Evolutionary conservation across 2,888 invertebrate genomes (phyloP), one percentile per base, ranked within the genome.

Genomic region (Electrophaes corylata): DNA sequence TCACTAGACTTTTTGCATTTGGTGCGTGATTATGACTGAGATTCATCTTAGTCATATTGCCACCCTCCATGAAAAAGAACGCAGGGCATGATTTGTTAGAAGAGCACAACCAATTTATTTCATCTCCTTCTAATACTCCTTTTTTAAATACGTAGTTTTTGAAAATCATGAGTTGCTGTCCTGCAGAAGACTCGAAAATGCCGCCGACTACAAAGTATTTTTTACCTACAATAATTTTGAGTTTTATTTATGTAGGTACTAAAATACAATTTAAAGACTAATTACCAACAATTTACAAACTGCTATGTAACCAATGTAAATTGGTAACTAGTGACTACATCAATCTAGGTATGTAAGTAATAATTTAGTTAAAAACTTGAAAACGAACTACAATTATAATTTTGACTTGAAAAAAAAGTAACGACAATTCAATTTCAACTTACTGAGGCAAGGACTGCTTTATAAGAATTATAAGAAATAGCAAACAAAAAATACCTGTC

Each of bases 121-220:
- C 10, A 3, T 35, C 35, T 2, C 16, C 35, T 18, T 40, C 20
- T 35, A 50, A 35, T 45, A 59, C 58, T n/a, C 63, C 60, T 65
- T 72, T 73, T 10, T 71, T 51, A 49, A 74, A 81, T 1, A 69
- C 66, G 50, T 63, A 74, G 5, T 76, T 68, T 60, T 71, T 76
- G 29, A 71, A 70, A 39, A 81, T 60, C 14, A 81, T 57, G 1
- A 81, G 53, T 40, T 72, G 73, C 11, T 66, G 69, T 5, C 73
- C 74, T 8, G 53, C 33, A 4, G 67, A 47, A 12, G 69, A 47
- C 58, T 75, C 66, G 41, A 78, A 81, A 37, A 81, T 71, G 3
- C 76, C 81, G 14, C 80, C 80, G 3, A 81, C 76, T 2, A 80
- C 67, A 1, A 53, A 43, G 40, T 31, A 41, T 51, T 57, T 46